Conservation (phyloP, 1,140 invertebrate species). For the Neuroterus valhalla region DNA sequence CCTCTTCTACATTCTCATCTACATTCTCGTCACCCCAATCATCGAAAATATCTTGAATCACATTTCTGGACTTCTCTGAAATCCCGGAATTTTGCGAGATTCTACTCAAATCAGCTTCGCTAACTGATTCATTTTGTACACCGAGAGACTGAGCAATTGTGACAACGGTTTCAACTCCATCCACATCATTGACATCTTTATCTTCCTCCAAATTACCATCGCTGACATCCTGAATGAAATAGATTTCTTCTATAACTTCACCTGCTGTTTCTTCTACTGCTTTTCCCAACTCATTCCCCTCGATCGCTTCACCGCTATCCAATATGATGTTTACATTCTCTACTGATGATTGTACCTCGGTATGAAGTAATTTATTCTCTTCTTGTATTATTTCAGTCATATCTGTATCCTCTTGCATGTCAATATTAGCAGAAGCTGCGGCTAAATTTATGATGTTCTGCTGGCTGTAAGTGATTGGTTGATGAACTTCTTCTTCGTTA, state of each 20-base stretch:
- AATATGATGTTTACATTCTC: background rate
- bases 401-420: background rate
- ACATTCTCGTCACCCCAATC: slow-evolving; percentile 70
- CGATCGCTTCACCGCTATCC: background rate
- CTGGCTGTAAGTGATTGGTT: background rate
- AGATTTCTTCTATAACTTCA: slow-evolving; percentile 23
- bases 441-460: slow-evolving; percentile 5
- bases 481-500: background rate
- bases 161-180: background rate
- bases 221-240: slow-evolving; percentile 17
- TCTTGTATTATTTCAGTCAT: background rate
- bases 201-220: background rate
- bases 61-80: slow-evolving; percentile 62
- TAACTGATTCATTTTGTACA: too few relatives aligned
- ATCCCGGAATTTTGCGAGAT: background rate
- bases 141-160: too few relatives aligned
- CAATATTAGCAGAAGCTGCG: slow-evolving; percentile 11
- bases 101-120: background rate
- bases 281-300: background rate
- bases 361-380: background rate
- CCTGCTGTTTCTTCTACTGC: background rate
- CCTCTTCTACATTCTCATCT: slow-evolving; percentile 67
- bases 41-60: slow-evolving; percentile 72
- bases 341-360: background rate
- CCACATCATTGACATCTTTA: background rate